Base-by-base conservation (phyloP, 2,888 invertebrate species). In the Yponomeuta cagnagella region DNA sequence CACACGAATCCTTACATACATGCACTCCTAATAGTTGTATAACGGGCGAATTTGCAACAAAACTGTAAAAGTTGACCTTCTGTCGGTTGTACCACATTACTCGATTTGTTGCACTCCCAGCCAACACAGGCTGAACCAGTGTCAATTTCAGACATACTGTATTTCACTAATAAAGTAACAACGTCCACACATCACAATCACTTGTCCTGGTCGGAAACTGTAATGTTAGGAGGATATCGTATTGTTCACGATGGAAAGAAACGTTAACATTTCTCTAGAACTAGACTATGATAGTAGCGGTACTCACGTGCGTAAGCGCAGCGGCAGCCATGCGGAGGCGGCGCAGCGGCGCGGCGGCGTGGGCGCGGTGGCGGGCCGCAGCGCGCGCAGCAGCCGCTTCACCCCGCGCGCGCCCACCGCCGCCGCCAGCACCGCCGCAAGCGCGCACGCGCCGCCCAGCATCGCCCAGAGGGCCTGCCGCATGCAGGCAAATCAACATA, bases 241-340 rank as follows among this genome's bases (percentile, higher is more conserved):
- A 52, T 52, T 10, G 10, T 52, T 10, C 12, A 52, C 10, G 4
- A 52, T 10, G 10, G 12, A 10, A 52, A 52, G 12, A 10, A 52
- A 10, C 52, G 2, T 52, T 8, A 8, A 8, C 10, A 52, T 12
- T 12, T 52, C 12, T 52, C 9, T 52, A 12, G 52, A 52, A 8
- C 52, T 52, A 12, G 52, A 52, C 2, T 8, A 52, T 52, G 10
- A 1, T 52, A 52, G 6, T 12, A 52, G 52, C 6, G 2, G 52
- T n/a, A 70, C 66, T 67, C 80, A 81, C 72, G 33, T 33, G 33
- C 48, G 9, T 8, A 79, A 74, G 76, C 80, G 83, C 73, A 86
- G 69, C 72, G 86, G 80, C 74, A 89, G 82, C 91, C 90, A 90
- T 0, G 85, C 84, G 5, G 86, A 86, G 43, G 84, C 82, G 2